Evolutionary conservation across 2,888 invertebrate species (phyloP).

Genomic region (Glyphotaelius pellucidus): DNA sequence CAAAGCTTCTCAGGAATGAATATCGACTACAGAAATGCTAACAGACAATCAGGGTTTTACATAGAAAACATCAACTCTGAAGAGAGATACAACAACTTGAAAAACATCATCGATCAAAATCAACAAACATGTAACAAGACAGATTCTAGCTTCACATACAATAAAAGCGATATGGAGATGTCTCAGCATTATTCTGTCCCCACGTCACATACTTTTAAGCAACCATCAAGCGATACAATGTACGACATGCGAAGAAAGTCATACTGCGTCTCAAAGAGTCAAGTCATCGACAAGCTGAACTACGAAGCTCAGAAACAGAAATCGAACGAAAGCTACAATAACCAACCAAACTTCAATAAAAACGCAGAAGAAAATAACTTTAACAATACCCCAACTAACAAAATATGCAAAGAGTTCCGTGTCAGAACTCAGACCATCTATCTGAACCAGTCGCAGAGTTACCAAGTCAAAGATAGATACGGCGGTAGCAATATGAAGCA

Average conservation of each 20-base stretch:
- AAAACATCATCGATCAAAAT: constrained; percentile 18
- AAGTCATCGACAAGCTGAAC: neutral
- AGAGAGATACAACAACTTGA: constrained; percentile 4
- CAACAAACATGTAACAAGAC: constrained; percentile 2
- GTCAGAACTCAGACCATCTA: constrained; percentile 10
- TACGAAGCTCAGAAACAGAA: constrained; percentile 3
- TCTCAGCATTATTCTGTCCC: constrained; percentile 31
- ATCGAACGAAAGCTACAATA: neutral
- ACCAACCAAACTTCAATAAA: constrained; percentile 11
- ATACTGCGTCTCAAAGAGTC: constrained; percentile 35
- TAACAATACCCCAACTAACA: neutral
- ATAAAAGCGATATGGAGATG: constrained; percentile 20
- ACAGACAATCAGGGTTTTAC: constrained; percentile 45
- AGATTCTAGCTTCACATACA: constrained; percentile 17
- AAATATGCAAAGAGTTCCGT: neutral
- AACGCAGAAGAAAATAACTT: constrained; percentile 33
- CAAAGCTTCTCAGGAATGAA: constrained; percentile 9
- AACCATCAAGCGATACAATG: constrained; percentile 35
- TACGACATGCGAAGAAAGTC: constrained; percentile 50
- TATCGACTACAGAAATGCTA: neutral
- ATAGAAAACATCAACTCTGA: constrained; percentile 26
- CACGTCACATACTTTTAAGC: constrained; percentile 43
- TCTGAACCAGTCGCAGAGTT: neutral
- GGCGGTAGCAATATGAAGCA: neutral
- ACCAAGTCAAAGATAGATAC: constrained; percentile 29